phyloP scores from a whole-genome alignment of 2,888 invertebrate genomes.

The Lymantria monacha region DNA sequence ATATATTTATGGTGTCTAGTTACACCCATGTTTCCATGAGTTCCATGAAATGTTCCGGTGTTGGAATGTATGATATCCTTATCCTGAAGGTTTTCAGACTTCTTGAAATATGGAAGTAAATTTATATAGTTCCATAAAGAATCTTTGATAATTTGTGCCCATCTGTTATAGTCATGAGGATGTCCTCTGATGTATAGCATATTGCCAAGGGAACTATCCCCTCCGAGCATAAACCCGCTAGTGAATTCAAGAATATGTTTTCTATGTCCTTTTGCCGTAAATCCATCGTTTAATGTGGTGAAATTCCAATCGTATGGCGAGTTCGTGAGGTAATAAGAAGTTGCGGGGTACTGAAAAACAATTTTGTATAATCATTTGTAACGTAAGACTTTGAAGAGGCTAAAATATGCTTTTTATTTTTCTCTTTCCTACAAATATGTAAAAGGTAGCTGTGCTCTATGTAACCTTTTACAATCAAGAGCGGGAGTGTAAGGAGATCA shows the following conservation, averaged over 20 bases:
- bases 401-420: no score
- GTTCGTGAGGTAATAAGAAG: slow-evolving; percentile 22
- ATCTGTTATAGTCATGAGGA: slow-evolving; percentile 35
- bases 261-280: slow-evolving; percentile 20
- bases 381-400: no score
- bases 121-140: slow-evolving; percentile 38
- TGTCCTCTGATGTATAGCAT: slow-evolving; percentile 36
- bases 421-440: no score
- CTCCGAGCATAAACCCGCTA: slow-evolving; percentile 47
- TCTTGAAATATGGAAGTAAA: slow-evolving; percentile 43
- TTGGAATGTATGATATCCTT: slow-evolving; percentile 25
- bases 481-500: no score
- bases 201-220: slow-evolving; percentile 41
- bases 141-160: slow-evolving; percentile 34
- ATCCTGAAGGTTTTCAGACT: slow-evolving; percentile 40
- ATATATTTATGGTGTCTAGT: slow-evolving; percentile 35
- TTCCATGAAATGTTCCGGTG: slow-evolving; percentile 44
- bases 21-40: slow-evolving; percentile 59
- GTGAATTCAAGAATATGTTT: slow-evolving; percentile 26
- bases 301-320: slow-evolving; percentile 39
- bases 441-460: no score
- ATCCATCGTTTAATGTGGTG: slow-evolving; percentile 32
- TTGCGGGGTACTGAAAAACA: slow-evolving; percentile 36
- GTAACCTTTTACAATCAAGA: no score
- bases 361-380: not conserved